Evolutionary conservation across 2,888 invertebrate genomes (phyloP).

Genomic region (Nowickia ferox): DNA sequence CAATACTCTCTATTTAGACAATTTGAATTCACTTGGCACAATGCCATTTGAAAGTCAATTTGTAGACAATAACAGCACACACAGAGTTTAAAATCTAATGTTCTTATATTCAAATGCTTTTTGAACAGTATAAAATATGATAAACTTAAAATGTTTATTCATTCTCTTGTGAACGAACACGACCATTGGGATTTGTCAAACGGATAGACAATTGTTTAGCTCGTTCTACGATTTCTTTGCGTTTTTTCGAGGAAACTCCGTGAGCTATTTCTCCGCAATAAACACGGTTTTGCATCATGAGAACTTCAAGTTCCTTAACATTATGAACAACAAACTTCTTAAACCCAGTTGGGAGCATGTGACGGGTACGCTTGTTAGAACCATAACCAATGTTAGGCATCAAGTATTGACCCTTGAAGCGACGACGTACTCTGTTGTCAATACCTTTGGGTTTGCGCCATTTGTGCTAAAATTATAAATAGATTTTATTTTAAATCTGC

Average conservation of each 20-base stretch:
- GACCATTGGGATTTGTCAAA: conserved; percentile 97
- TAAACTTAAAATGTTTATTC: conserved; percentile 88
- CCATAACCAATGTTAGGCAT: conserved; percentile 99
- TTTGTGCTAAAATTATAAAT: conserved; percentile 87
- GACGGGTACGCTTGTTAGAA: conserved; percentile 95
- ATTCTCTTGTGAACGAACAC: conserved; percentile 98
- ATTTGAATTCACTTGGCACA: too few relatives aligned
- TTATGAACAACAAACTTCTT: conserved; percentile 97
- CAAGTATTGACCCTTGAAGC: conserved; percentile 99
- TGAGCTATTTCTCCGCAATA: conserved; percentile 99
- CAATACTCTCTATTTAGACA: too few relatives aligned
- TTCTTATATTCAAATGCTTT: conserved; percentile 76
- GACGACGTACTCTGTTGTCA: conserved; percentile 99
- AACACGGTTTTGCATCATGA: conserved; percentile 99
- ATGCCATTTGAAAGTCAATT: neutral
- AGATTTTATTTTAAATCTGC: neutral
- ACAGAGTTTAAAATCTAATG: conserved; percentile 49
- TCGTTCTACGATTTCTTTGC: conserved; percentile 97
- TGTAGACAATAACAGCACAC: conserved; percentile 8
- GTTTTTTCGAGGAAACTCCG: conserved; percentile 98
- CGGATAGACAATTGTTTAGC: conserved; percentile 97
- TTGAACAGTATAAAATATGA: conserved; percentile 74
- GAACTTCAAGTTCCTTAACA: conserved; percentile 96
- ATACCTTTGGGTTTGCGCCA: conserved; percentile 99
- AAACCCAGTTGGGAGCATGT: conserved; percentile 99